These are phyloP conservation scores for Megatriorchis doriae DNA, from an alignment of 2,113 vertebrate species.

Conservation along the genomic window DNA sequence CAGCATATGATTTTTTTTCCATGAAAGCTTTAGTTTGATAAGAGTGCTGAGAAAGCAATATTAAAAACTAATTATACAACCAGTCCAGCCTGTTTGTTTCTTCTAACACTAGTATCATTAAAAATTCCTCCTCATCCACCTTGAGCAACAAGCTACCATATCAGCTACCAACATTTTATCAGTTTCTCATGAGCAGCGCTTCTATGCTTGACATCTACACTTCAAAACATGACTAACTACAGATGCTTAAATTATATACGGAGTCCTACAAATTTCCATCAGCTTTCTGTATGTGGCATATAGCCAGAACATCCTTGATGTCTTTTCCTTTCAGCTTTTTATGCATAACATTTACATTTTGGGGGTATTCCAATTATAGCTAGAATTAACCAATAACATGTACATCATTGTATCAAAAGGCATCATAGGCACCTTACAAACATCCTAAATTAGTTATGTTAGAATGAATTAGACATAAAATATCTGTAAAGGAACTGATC, in stretches of 20 bases:
- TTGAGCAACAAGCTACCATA: background rate
- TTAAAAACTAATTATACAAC: background rate
- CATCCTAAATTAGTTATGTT: slow-evolving; percentile 29
- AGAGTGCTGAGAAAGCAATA: background rate
- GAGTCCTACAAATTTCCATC: background rate
- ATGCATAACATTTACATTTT: background rate
- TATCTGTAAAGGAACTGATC: background rate
- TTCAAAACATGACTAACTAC: background rate
- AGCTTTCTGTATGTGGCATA: background rate
- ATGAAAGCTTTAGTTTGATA: background rate
- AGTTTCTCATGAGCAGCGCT: background rate
- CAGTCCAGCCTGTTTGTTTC: background rate
- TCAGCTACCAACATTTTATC: background rate
- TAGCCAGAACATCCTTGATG: background rate
- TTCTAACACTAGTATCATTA: background rate
- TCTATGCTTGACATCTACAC: background rate
- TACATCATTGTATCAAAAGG: background rate
- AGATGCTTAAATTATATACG: background rate
- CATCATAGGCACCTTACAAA: background rate
- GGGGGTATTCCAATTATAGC: background rate
- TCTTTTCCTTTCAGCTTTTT: background rate
- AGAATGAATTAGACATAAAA: slow-evolving; percentile 1
- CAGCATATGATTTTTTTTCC: background rate
- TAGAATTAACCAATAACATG: background rate
- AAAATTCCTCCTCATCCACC: background rate